Percentiles rank a stretch among this genome's conserved stretches.
These are phyloP conservation scores for Brachypodius melanocephalos DNA, from an alignment of 2,113 vertebrate species.

Conservation along the genomic window DNA sequence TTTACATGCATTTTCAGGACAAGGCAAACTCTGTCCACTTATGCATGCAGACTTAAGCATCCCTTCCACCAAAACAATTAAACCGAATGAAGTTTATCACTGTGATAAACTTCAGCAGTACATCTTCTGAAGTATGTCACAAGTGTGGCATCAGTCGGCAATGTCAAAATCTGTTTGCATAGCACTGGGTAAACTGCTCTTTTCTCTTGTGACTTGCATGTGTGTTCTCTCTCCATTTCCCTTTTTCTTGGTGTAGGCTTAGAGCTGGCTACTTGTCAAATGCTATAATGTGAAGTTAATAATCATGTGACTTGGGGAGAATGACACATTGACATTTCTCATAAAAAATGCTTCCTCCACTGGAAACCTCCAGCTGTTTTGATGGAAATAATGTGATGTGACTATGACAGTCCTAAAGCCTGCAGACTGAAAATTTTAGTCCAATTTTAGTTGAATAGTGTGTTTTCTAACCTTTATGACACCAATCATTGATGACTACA, in stretches of 20 bases:
- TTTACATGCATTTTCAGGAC: background rate
- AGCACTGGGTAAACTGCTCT: background rate
- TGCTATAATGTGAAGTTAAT: background rate
- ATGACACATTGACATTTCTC: conserved; percentile 23
- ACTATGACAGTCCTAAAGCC: conserved; percentile 9
- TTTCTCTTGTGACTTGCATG: background rate
- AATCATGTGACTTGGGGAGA: conserved; percentile 22
- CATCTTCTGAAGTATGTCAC: background rate
- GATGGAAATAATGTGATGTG: conserved; percentile 23
- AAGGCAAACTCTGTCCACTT: background rate
- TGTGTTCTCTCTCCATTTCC: background rate
- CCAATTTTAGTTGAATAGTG: background rate
- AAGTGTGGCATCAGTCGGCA: background rate
- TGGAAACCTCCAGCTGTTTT: conserved; percentile 52
- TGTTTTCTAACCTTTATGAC: background rate
- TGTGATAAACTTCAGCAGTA: too few relatives aligned
- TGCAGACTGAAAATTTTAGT: background rate
- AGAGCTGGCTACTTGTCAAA: conserved; percentile 32
- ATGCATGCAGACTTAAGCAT: background rate
- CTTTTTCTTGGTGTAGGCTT: background rate
- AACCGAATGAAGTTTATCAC: background rate
- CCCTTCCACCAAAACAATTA: background rate
- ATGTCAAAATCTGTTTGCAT: background rate
- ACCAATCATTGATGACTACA: background rate
- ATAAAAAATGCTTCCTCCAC: conserved; percentile 51